Percentiles rank a stretch among this genome's conserved stretches.
Conservation (phyloP, 2,888 invertebrate species). For the Rugalucina vietnamica region DNA sequence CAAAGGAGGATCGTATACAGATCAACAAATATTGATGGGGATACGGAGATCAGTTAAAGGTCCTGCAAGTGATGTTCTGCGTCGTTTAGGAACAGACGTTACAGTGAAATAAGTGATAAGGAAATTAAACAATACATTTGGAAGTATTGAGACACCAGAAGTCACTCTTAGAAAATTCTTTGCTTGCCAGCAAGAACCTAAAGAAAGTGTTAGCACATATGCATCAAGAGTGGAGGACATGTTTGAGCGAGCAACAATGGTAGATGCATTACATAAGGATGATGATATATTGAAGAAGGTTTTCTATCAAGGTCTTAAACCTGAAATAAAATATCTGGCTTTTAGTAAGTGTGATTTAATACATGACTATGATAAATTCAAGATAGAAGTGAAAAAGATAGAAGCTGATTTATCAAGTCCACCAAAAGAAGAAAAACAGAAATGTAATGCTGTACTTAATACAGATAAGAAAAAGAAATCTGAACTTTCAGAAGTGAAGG, state of each 20-base stretch:
- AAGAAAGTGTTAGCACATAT: neutral
- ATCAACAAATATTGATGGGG: too few species aligned
- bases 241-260: constrained; percentile 7
- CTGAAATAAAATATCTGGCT: constrained; percentile 21
- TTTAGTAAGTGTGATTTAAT: constrained; percentile 23
- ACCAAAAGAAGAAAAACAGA: neutral
- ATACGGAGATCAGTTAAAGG: too few species aligned
- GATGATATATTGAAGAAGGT: constrained; percentile 10
- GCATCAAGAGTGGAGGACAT: constrained; percentile 1
- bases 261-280: constrained; percentile 20
- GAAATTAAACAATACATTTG: too few species aligned
- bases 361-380: constrained; percentile 38
- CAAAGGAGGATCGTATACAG: too few species aligned
- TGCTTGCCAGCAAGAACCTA: constrained; percentile 4
- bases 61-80: too few species aligned
- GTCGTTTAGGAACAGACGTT: too few species aligned
- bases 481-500: neutral
- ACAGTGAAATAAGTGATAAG: too few species aligned
- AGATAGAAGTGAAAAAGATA: constrained; percentile 31
- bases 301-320: constrained; percentile 22
- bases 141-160: too few species aligned
- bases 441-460: neutral
- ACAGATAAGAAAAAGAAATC: neutral
- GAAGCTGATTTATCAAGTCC: constrained; percentile 11
- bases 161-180: neutral